Conservation (phyloP, 2,113 vertebrate genomes). For the Ctenodactylus gundi region DNA sequence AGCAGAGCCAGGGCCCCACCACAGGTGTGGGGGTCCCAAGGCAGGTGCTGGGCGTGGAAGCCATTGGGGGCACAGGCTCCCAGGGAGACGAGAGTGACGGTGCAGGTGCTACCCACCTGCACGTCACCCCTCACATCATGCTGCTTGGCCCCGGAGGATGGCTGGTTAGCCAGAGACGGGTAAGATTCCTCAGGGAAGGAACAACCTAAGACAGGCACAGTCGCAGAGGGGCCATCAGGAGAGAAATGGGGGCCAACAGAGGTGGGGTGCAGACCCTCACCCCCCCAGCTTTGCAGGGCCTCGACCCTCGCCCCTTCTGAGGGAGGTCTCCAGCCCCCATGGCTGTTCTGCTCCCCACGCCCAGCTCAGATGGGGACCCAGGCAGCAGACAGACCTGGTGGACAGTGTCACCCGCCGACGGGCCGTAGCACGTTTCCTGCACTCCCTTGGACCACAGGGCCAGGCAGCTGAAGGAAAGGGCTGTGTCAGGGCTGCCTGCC, state of each 20-base stretch:
- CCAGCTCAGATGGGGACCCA: slow-evolving; percentile 70
- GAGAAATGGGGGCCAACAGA: slow-evolving; percentile 74
- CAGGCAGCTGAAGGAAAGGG: slow-evolving; percentile 60
- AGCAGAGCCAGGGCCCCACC: slow-evolving; percentile 64
- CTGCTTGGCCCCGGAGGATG: slow-evolving; percentile 85
- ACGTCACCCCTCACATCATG: slow-evolving; percentile 40
- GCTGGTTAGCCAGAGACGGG: slow-evolving; percentile 96
- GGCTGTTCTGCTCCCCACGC: slow-evolving; percentile 64
- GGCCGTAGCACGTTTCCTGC: background rate
- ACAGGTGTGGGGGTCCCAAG: slow-evolving; percentile 49
- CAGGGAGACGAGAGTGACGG: slow-evolving; percentile 64
- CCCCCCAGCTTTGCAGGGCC: slow-evolving; percentile 64
- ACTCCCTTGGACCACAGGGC: slow-evolving; percentile 40
- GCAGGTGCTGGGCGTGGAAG: slow-evolving; percentile 75
- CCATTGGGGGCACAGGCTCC: slow-evolving; percentile 64
- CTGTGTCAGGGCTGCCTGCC: slow-evolving; percentile 11
- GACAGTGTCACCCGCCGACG: background rate
- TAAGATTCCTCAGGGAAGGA: slow-evolving; percentile 93
- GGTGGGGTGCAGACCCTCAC: slow-evolving; percentile 76
- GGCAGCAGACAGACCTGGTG: slow-evolving; percentile 61
- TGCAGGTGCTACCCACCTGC: slow-evolving; percentile 50
- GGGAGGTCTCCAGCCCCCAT: slow-evolving; percentile 68
- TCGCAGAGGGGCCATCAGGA: slow-evolving; percentile 87
- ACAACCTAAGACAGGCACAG: slow-evolving; percentile 97
- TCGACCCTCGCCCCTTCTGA: slow-evolving; percentile 54